phyloP scores from a whole-genome alignment of 2,888 invertebrate genomes.

The Onthophagus sagittarius region DNA sequence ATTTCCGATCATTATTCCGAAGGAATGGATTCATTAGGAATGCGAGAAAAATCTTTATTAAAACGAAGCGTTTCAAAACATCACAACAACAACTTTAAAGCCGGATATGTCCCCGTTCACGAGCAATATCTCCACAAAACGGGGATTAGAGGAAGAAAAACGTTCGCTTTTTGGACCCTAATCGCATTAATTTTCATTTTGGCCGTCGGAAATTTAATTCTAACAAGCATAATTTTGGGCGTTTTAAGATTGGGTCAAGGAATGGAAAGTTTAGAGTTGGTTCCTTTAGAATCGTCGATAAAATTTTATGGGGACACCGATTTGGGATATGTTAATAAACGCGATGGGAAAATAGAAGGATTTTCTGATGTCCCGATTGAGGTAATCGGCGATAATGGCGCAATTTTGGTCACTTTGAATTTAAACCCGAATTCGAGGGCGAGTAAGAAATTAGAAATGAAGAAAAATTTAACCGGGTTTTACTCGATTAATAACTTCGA shows the following conservation, averaged over 20 bases:
- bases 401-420: constrained; percentile 41
- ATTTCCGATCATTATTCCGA: constrained; percentile 43
- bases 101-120: constrained; percentile 43
- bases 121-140: constrained; percentile 41
- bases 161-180: constrained; percentile 77
- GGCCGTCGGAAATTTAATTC: constrained; percentile 73
- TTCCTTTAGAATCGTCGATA: constrained; percentile 67
- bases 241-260: constrained; percentile 77
- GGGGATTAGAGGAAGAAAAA: constrained; percentile 53
- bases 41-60: constrained; percentile 39
- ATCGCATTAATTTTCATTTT: constrained; percentile 66
- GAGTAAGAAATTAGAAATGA: constrained; percentile 53
- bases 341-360: constrained; percentile 63
- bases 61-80: constrained; percentile 39
- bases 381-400: constrained; percentile 47
- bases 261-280: constrained; percentile 80
- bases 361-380: constrained; percentile 55
- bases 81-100: constrained; percentile 42
- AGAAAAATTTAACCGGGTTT: constrained; percentile 66
- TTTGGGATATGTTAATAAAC: constrained; percentile 72
- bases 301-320: constrained; percentile 77
- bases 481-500: constrained; percentile 66
- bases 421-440: constrained; percentile 45
- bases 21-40: constrained; percentile 40
- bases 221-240: constrained; percentile 77